Base-by-base conservation (phyloP, 1,140 invertebrate species). In the Acromyrmex heyeri region DNA sequence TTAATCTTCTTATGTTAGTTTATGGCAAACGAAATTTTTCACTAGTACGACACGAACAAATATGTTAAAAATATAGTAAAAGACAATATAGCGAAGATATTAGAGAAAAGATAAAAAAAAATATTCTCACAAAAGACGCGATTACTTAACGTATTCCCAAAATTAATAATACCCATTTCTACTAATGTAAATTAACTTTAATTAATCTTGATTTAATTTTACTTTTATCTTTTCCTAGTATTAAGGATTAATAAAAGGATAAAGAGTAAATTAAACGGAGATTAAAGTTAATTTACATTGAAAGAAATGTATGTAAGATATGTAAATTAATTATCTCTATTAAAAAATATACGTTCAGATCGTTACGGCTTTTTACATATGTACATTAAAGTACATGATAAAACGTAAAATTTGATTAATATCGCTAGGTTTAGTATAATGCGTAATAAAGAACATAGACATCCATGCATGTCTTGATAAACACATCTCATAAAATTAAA, bases 401-500 rank as follows among this genome's bases (percentile, higher is more conserved):
- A 77, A 77, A 44, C 2, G 16, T 77, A 64, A 59, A 77, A 62
- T 24, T 62, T 64, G 57, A 77, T 64, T 44, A 65, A 78, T 64
- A 78, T 48, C 75, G 21, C n/a, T 50, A 57, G 21, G 3, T 81
- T n/a, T 7, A 18, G 21, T 69, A 69, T 69, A n/a, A 48, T 69
- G 12, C 7, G 6, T 75, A 38, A 61, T 73, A 73, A 73, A 73
- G 24, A 72, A 61, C 1, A 12, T 8, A 21, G 2, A 82, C 18
- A 34, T 30, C 4, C 48, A n/a, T 27, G 34, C 53, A 34, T 8
- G 53, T 73, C 62, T 44, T 59, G 53, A 82, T 82, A 73, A 82
- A 82, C 16, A 48, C 38, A 72, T 82, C 67, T 73, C 69, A 12
- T 73, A 82, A 73, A 82, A 82, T 82, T 44, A 59, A 69, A 81